Base-by-base conservation (phyloP, 2,797 vertebrate genomes). In the Danionella dracula region DNA sequence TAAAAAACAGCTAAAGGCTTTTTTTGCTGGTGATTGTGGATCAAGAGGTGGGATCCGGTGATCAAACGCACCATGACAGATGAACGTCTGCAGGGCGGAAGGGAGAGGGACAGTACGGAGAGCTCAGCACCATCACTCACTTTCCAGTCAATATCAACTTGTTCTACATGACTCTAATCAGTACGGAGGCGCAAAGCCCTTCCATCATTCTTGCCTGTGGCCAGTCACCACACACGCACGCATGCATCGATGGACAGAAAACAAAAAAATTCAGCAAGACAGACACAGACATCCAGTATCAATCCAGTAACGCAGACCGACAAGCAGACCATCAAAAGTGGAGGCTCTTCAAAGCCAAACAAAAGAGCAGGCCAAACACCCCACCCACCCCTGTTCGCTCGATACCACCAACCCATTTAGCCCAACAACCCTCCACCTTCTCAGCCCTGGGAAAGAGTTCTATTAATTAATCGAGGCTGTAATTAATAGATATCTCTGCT, bases 141-240 rank as follows among this genome's bases (percentile, higher is more conserved):
- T 90, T 83, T 76, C 81, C 82, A 91, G 91, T 96, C 94, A 94
- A 94, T 94, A 94, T 82, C 87, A 83, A 91, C 92, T 93, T 94
- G 92, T 94, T 96, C 90, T 91, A 96, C 94, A 96, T 90, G 92
- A 94, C 91, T 87, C 89, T 91, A 91, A 94, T 95, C 93, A 92
- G 92, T 91, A 90, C 89, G 90, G 90, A 89, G 89, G 80, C 87
- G 81, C 86, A 91, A 80, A 87, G 91, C 87, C 89, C 88, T 90
- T 93, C 90, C 89, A 92, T 92, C 92, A 92, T 87, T 85, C 85
- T 82, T 81, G 83, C 85, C 87, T 85, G 82, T 73, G 84, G 81
- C 82, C 83, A 78, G 81, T 86, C 85, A 87, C 89, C 89, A 86
- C 82, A 86, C 59, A 63, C 13, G 66, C 56, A 53, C 35, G 31